Evolutionary conservation across 1,140 invertebrate genomes (phyloP).

Genomic region (Trachymyrmex cornetzi): DNA sequence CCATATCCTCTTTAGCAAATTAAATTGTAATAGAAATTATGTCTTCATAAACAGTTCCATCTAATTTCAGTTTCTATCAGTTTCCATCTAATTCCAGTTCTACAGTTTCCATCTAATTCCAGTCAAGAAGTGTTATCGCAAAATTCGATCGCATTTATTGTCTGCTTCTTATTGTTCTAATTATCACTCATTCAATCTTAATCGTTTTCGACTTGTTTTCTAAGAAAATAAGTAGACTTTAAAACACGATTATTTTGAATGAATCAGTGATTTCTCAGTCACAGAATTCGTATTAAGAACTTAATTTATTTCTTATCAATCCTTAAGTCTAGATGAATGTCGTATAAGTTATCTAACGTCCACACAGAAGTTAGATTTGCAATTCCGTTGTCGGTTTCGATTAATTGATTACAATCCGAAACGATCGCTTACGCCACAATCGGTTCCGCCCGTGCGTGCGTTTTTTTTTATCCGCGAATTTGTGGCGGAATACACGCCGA

Average conservation of each 20-base stretch:
- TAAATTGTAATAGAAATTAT: background rate
- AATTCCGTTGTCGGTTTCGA: background rate
- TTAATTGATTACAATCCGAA: constrained; percentile 56
- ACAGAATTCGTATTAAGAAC: constrained; percentile 4
- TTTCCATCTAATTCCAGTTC: background rate
- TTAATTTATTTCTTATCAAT: constrained; percentile 36
- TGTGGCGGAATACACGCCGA: constrained; percentile 41
- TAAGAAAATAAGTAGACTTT: background rate
- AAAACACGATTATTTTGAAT: constrained; percentile 31
- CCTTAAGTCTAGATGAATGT: background rate
- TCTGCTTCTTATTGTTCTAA: background rate
- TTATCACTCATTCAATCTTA: constrained; percentile 15
- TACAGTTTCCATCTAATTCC: background rate
- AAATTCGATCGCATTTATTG: background rate
- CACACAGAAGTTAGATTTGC: too few relatives aligned
- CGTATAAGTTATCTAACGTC: background rate
- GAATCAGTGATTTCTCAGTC: constrained; percentile 22
- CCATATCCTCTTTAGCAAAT: background rate
- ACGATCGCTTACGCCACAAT: constrained; percentile 55
- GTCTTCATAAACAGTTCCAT: constrained; percentile 2
- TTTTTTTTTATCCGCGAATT: constrained; percentile 29
- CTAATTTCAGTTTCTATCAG: background rate
- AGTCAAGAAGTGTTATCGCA: background rate
- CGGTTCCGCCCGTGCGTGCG: too few relatives aligned
- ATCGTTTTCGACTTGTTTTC: constrained; percentile 5